Evolutionary conservation across 2,888 invertebrate species (phyloP).

Genomic region (Tachina grossa): DNA sequence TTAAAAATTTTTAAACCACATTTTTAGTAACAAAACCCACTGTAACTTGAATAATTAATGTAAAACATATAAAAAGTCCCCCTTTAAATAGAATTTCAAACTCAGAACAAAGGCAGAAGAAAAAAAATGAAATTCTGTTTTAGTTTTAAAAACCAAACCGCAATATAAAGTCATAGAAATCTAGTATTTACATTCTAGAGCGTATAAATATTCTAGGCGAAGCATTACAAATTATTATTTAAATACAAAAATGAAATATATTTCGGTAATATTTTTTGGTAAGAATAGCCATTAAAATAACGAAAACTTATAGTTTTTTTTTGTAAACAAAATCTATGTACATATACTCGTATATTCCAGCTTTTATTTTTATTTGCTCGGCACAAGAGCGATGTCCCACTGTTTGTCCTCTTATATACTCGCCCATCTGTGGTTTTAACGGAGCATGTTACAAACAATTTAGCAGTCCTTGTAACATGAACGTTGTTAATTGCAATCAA

Average conservation of each 20-base stretch:
- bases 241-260: constrained; percentile 2
- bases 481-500: neutral
- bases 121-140: neutral
- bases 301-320: too few relatives aligned
- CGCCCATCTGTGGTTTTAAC: constrained; percentile 33
- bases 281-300: neutral
- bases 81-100: neutral
- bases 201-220: neutral
- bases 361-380: neutral
- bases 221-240: neutral
- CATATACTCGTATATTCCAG: neutral
- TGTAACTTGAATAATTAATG: too few relatives aligned
- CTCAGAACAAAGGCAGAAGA: neutral
- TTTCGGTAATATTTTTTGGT: neutral
- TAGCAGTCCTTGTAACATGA: neutral
- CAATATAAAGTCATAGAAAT: neutral
- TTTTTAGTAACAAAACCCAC: too few relatives aligned
- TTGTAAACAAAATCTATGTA: too few relatives aligned
- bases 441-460: constrained; percentile 30
- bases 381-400: neutral
- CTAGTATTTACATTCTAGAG: too few relatives aligned
- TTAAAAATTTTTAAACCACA: too few relatives aligned
- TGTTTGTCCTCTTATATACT: neutral
- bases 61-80: neutral
- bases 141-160: neutral